phyloP scores from a whole-genome alignment of 2,888 invertebrate genomes.

The Drosophila recens region DNA sequence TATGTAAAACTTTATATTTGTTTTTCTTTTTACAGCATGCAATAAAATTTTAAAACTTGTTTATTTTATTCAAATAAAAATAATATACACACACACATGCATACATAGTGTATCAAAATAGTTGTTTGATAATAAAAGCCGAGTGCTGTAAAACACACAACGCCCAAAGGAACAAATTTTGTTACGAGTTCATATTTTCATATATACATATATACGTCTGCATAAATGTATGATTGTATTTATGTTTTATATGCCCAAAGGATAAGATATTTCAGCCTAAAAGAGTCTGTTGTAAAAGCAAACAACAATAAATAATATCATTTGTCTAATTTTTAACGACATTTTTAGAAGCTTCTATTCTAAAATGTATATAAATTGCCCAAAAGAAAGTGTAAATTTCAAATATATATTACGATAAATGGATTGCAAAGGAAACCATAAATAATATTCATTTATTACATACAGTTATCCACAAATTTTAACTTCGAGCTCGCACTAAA shows the following conservation, averaged over 20 bases:
- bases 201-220: background rate
- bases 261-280: conserved; percentile 1
- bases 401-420: conserved; percentile 9
- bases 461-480: background rate
- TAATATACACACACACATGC: conserved; percentile 9
- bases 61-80: conserved; percentile 69
- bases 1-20: conserved; percentile 41
- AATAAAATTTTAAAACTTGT: conserved; percentile 36
- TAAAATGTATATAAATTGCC: background rate
- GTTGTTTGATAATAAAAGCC: conserved; percentile 39
- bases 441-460: conserved; percentile 5
- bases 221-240: background rate
- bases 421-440: conserved; percentile 8
- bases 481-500: background rate
- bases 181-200: background rate
- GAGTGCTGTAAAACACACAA: conserved; percentile 35
- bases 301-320: conserved; percentile 18
- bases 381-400: background rate
- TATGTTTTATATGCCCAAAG: conserved; percentile 4
- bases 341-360: background rate
- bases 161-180: conserved; percentile 23
- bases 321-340: conserved; percentile 11
- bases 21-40: conserved; percentile 11
- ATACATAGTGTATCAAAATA: conserved; percentile 41
- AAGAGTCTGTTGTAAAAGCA: conserved; percentile 23